Evolutionary conservation across 2,797 vertebrate species (phyloP).

Genomic region (Sarcophilus harrisii): DNA sequence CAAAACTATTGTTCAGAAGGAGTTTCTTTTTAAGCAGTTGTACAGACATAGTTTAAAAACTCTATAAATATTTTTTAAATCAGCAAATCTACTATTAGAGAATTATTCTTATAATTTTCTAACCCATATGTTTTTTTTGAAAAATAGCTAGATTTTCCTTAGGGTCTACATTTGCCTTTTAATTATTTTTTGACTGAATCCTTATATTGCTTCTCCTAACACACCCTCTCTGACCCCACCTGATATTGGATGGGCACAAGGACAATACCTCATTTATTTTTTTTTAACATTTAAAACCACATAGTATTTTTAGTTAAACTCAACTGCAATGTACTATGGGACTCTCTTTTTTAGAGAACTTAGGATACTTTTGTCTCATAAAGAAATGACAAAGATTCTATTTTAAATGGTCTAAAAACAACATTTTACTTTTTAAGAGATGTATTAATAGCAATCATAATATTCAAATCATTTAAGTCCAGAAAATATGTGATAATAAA

Average conservation of each 20-base stretch:
- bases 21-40: not conserved
- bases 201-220: not conserved
- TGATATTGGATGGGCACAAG: not conserved
- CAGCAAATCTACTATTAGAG: not conserved
- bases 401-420: not conserved
- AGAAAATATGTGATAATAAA: not conserved
- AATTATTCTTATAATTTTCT: not conserved
- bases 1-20: conserved; percentile 16
- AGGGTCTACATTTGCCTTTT: not conserved
- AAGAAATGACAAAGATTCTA: not conserved
- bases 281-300: not conserved
- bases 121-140: not conserved
- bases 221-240: not conserved
- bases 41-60: not conserved
- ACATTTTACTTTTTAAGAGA: not conserved
- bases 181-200: not conserved
- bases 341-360: not conserved
- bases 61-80: not conserved
- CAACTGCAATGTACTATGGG: not conserved
- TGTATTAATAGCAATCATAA: not conserved
- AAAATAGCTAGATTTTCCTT: not conserved
- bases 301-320: not conserved
- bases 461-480: not conserved
- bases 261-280: not conserved
- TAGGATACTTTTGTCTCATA: not conserved